Evolutionary conservation across 2,113 vertebrate species (phyloP).

Genomic region (Taurulus bubalis): DNA sequence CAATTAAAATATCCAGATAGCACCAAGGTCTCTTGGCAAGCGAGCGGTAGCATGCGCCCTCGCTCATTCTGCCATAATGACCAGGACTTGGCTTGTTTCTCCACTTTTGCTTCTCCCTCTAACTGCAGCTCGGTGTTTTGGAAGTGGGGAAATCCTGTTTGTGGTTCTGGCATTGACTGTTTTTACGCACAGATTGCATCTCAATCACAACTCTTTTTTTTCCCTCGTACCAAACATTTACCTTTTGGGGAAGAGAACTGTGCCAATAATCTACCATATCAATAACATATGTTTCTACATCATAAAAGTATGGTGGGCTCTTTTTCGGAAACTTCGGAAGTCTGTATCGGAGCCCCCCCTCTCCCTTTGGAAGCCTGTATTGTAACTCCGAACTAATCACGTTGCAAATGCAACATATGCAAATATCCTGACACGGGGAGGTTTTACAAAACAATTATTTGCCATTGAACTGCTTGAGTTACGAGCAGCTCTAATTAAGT

Average conservation of each 20-base stretch:
- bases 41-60: slow-evolving; percentile 22
- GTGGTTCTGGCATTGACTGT: slow-evolving; percentile 55
- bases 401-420: slow-evolving; percentile 21
- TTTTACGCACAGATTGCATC: slow-evolving; percentile 55
- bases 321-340: background rate
- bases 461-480: slow-evolving; percentile 38
- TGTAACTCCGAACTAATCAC: slow-evolving; percentile 25
- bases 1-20: slow-evolving; percentile 49
- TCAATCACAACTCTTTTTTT: slow-evolving; percentile 49
- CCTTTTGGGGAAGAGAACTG: slow-evolving; percentile 33
- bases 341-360: no score
- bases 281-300: slow-evolving; percentile 14
- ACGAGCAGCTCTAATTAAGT: slow-evolving; percentile 53
- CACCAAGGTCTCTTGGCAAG: slow-evolving; percentile 34
- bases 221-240: slow-evolving; percentile 60
- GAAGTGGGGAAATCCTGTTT: slow-evolving; percentile 74
- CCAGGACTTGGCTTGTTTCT: slow-evolving; percentile 35
- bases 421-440: slow-evolving; percentile 36
- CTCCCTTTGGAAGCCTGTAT: no score
- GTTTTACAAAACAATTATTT: slow-evolving; percentile 48
- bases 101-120: slow-evolving; percentile 48
- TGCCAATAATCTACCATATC: background rate
- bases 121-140: slow-evolving; percentile 51
- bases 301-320: background rate
- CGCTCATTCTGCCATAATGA: slow-evolving; percentile 45